These are phyloP conservation scores for Steatocranus sp. DNA, from an alignment of 2,797 vertebrate genomes.

Conservation along the genomic window DNA sequence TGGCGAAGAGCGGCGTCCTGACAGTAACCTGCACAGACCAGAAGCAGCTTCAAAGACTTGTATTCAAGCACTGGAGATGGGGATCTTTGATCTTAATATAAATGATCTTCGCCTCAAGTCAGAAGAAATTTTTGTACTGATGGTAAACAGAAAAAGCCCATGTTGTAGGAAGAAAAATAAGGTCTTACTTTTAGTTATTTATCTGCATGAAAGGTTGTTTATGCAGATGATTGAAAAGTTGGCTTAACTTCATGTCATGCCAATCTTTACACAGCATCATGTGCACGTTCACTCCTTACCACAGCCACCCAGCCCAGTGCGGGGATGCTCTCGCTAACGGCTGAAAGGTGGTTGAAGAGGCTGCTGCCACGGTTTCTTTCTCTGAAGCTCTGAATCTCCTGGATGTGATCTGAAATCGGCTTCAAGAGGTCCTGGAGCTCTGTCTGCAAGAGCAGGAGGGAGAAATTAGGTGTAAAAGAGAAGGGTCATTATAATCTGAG, in stretches of 20 bases:
- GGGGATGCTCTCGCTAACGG: conserved; percentile 94
- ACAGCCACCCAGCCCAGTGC: conserved; percentile 96
- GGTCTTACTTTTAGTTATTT: neutral
- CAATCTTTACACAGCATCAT: neutral
- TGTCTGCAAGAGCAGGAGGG: conserved; percentile 63
- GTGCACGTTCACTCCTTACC: conserved; percentile 73
- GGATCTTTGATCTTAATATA: conserved; percentile 22
- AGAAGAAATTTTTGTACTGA: neutral
- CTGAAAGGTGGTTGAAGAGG: conserved; percentile 96
- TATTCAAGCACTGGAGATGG: neutral
- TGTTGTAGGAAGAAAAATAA: neutral
- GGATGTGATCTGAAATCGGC: conserved; percentile 93
- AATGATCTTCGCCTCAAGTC: neutral
- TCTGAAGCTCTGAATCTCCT: conserved; percentile 91
- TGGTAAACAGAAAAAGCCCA: conserved; percentile 2
- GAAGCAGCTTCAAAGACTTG: neutral
- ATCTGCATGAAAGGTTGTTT: neutral
- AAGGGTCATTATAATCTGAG: neutral
- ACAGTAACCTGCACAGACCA: conserved; percentile 20
- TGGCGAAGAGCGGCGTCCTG: neutral
- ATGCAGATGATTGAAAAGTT: neutral
- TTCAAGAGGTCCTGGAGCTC: conserved; percentile 85
- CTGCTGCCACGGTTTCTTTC: conserved; percentile 90
- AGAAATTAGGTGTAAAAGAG: neutral
- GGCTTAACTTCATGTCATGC: neutral